Evolutionary conservation across 2,797 vertebrate species (phyloP).

Genomic region (Nannoperca australis): DNA sequence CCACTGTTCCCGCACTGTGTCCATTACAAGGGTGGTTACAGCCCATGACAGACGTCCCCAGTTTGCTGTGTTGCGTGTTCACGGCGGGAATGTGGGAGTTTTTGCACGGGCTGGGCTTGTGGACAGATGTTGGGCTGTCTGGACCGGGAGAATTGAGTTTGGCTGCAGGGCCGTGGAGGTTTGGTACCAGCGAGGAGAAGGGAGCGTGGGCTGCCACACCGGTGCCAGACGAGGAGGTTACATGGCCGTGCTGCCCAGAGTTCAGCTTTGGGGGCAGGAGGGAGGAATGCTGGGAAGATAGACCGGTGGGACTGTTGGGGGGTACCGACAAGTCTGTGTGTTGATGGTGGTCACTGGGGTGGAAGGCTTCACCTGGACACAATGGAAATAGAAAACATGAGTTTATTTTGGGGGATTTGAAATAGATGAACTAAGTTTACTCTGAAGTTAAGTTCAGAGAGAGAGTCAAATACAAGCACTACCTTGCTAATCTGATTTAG

Average conservation of each 20-base stretch:
- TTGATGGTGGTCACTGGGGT: conserved; percentile 94
- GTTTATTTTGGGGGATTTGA: neutral
- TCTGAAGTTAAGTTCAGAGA: neutral
- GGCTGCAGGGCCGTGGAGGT: conserved; percentile 77
- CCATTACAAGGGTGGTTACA: conserved; percentile 96
- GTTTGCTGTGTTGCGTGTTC: conserved; percentile 92
- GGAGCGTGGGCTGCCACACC: conserved; percentile 82
- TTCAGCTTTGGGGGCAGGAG: conserved; percentile 89
- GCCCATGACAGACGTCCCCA: conserved; percentile 87
- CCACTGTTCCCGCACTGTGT: conserved; percentile 89
- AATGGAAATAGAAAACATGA: conserved; percentile 23
- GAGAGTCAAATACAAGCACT: neutral
- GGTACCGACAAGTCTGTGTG: conserved; percentile 97
- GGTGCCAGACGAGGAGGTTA: conserved; percentile 83
- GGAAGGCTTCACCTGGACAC: conserved; percentile 94
- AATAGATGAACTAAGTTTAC: neutral
- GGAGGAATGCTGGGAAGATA: conserved; percentile 92
- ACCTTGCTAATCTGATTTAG: neutral
- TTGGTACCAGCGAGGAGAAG: conserved; percentile 88
- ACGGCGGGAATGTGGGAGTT: conserved; percentile 92
- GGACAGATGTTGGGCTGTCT: conserved; percentile 85
- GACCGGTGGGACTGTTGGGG: conserved; percentile 96
- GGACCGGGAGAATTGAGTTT: conserved; percentile 86
- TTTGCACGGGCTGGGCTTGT: conserved; percentile 91
- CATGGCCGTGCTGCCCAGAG: conserved; percentile 89